Evolutionary conservation across 2,797 vertebrate genomes (phyloP).

Genomic region (Sebastes diaconus): DNA sequence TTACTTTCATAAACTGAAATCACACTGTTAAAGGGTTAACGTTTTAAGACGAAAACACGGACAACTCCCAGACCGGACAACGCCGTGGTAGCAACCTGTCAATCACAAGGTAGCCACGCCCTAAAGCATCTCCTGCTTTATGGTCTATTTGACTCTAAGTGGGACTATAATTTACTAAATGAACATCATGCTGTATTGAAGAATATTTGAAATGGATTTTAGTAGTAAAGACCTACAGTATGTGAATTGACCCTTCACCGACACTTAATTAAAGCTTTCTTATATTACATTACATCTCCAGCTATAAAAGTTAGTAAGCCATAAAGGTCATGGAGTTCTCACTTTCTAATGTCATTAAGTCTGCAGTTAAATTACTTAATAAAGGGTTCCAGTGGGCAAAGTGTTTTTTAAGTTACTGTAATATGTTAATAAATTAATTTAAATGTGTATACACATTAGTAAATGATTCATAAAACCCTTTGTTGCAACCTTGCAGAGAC

Average conservation of each 20-base stretch:
- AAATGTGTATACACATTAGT: not conserved
- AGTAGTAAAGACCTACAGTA: not conserved
- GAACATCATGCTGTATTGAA: not conserved
- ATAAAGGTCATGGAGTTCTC: conserved; percentile 3
- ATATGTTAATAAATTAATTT: not conserved
- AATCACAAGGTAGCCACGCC: no score
- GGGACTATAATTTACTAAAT: no score
- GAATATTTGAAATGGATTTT: not conserved
- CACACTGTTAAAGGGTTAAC: no score
- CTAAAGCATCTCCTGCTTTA: no score
- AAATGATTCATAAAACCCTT: not conserved
- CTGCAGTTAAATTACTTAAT: not conserved
- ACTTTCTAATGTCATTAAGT: not conserved
- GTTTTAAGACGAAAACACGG: no score
- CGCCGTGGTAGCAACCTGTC: no score
- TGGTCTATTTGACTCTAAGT: no score
- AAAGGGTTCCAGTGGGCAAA: not conserved
- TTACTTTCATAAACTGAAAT: no score
- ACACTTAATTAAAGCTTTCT: not conserved
- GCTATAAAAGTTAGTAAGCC: not conserved
- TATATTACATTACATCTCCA: not conserved
- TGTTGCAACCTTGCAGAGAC: not conserved
- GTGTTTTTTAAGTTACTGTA: not conserved
- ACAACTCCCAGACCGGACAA: no score
- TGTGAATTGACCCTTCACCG: not conserved